Evolutionary conservation across 1,140 invertebrate genomes (phyloP), one percentile per base, ranked within the genome.

Genomic region (Catajapyx aquilonaris): DNA sequence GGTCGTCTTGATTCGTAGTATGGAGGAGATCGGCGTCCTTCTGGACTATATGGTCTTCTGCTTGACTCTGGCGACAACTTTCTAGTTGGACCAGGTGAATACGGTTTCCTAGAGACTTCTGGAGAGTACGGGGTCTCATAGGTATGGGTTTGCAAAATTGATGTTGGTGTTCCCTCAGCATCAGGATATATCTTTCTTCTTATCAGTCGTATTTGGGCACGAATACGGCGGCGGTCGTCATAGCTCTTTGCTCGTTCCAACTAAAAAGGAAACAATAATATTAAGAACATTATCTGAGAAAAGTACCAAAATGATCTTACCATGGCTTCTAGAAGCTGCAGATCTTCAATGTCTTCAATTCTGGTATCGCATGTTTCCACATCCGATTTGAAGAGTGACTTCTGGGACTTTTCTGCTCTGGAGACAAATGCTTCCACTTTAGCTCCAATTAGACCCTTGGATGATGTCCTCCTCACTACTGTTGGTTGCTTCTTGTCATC

Each of bases 141-240:
- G n/a, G n/a, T n/a, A n/a, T n/a, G n/a, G n/a, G n/a, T n/a, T n/a
- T n/a, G n/a, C n/a, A n/a, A n/a, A n/a, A n/a, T n/a, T n/a, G n/a
- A n/a, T n/a, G n/a, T n/a, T n/a, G n/a, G n/a, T n/a, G n/a, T n/a
- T n/a, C n/a, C n/a, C n/a, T n/a, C n/a, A n/a, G n/a, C n/a, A n/a
- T n/a, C n/a, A n/a, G n/a, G n/a, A n/a, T n/a, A n/a, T n/a, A n/a
- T n/a, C n/a, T n/a, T n/a, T n/a, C n/a, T n/a, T n/a, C n/a, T n/a
- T n/a, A n/a, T n/a, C n/a, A n/a, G n/a, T n/a, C 76, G 59, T 37
- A 81, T 76, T 53, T 80, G 76, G 5, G 73, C 64, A 42, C 78
- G 62, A 37, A 81, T 77, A 38, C 73, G 63, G 35, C 74, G 64
- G 39, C 77, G 56, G 46, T 77, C 61, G 44, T 81, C 76, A 48